Base-by-base conservation (phyloP, 2,797 vertebrate genomes). In the Bradypodion ventrale region DNA sequence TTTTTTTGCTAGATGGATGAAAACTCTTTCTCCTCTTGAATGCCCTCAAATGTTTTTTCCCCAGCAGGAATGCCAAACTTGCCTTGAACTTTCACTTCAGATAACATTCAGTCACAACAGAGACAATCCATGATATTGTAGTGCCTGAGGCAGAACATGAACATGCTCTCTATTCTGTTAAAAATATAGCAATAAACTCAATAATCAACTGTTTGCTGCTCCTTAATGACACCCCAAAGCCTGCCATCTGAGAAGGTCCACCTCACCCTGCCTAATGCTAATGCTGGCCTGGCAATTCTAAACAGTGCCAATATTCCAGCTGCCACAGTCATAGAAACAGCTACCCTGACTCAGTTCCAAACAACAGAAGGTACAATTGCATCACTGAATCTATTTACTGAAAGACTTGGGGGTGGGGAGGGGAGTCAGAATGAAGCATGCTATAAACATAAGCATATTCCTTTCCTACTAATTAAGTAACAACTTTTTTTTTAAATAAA, bases 401-500 rank as follows among this genome's bases (percentile, higher is more conserved):
- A 74, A 88, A 93, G 86, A 85, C 90, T 42, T 42, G 68, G 68
- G 88, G 65, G 35, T 65, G 63, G 16, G 5, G 27, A 40, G 92
- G 85, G 83, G 86, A 82, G 44, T 93, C 79, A 75, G 87, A 90
- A 89, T 78, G 83, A 92, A 92, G 76, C 62, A 32, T 81, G 77
- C 82, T 77, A 85, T 89, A 90, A 88, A 89, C 86, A 89, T 75
- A 91, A 93, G 85, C 88, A 92, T 91, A 92, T 70, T 42, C 68
- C 37, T 70, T 93, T 94, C 90, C 86, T 86, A 29, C 87, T 94
- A 95, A 94, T 92, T 91, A 94, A 93, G 84, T 90, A 92, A 93
- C 93, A 95, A 91, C 89, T 84, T 82, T 69, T 80, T 80, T 85
- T 87, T 92, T 87, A 91, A 93, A 93, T 87, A 75, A 19, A 12